Evolutionary conservation across 2,113 vertebrate species (phyloP), one percentile per base, ranked within the genome.

Genomic region (Paramisgurnus dabryanus): DNA sequence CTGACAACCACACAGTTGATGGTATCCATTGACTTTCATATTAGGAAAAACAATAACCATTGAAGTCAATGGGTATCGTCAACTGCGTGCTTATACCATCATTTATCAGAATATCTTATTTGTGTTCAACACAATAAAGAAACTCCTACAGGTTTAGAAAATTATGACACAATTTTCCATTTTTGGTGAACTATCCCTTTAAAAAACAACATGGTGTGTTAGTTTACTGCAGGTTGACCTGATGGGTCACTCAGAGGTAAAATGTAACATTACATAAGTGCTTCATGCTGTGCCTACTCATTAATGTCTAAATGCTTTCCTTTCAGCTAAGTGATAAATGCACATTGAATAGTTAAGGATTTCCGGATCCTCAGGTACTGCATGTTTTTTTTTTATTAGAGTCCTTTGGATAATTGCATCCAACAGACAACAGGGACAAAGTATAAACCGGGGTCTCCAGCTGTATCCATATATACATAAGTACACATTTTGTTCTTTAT

Each of bases 151-250:
- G 34, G 34, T 53, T 10, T 47, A 10, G 45, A 47, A 47, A 47
- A 47, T 47, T 0, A 47, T 47, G 45, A 47, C 7, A 47, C 2
- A 47, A 47, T 47, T 53, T 53, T 17, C 0, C 17, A 17, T 9
- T n/a, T 47, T 47, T 4, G 45, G 45, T 47, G 2, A 10, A 47
- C 45, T 8, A 47, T 10, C 45, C 45, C 45, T 47, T 47, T 47
- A 47, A 47, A 39, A 39, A 64, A 64, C 10, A 15, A 12, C 34
- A 64, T 64, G 11, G 61, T 64, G 2, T 41, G 4, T 27, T 58
- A 49, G 40, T 86, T 89, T 86, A 87, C 87, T 82, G 27, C 27
- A 34, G 84, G 78, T 80, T 84, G 86, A 85, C 87, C 83, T 55
- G 45, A 64, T 63, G n/a, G 50, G 34, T 57, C 70, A 64, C 1